phyloP scores from a whole-genome alignment of 2,113 vertebrate genomes.

The Solea solea region DNA sequence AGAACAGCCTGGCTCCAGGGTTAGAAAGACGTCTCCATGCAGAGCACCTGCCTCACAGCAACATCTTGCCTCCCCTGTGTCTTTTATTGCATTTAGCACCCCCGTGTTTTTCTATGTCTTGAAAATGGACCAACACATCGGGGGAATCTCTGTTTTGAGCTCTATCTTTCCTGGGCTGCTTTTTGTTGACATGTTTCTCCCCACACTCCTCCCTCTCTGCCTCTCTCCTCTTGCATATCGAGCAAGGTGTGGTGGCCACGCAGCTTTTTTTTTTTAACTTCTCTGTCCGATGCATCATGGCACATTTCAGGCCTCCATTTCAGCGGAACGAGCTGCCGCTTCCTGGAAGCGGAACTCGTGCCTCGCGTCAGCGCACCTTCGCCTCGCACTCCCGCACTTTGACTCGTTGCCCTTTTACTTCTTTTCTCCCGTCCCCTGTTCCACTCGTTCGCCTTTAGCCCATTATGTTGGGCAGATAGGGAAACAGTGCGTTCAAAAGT shows the following conservation, averaged over 20 bases:
- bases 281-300: slow-evolving; percentile 51
- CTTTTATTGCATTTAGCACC: slow-evolving; percentile 22
- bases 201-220: not conserved
- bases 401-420: slow-evolving; percentile 49
- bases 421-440: slow-evolving; percentile 18
- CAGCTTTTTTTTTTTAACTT: slow-evolving; percentile 33
- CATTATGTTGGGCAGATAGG: slow-evolving; percentile 54
- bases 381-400: slow-evolving; percentile 27
- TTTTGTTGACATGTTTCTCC: slow-evolving; percentile 7
- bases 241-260: slow-evolving; percentile 41
- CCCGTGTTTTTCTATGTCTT: slow-evolving; percentile 19
- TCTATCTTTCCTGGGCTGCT: slow-evolving; percentile 38
- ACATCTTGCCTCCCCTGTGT: slow-evolving; percentile 31
- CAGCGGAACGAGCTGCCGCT: slow-evolving; percentile 28
- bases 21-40: slow-evolving; percentile 51
- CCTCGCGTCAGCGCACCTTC: slow-evolving; percentile 48
- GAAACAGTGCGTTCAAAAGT: slow-evolving; percentile 51
- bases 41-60: slow-evolving; percentile 24
- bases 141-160: slow-evolving; percentile 40
- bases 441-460: slow-evolving; percentile 44
- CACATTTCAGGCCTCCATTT: slow-evolving; percentile 42
- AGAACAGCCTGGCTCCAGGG: slow-evolving; percentile 63
- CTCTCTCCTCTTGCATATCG: slow-evolving; percentile 24
- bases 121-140: slow-evolving; percentile 59
- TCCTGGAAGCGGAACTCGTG: slow-evolving; percentile 42